A percentile compares a stretch with the other conserved stretches of the same genome.
Evolutionary conservation across 2,113 vertebrate genomes (phyloP).

Genomic region (Andinoacara biseriatus): DNA sequence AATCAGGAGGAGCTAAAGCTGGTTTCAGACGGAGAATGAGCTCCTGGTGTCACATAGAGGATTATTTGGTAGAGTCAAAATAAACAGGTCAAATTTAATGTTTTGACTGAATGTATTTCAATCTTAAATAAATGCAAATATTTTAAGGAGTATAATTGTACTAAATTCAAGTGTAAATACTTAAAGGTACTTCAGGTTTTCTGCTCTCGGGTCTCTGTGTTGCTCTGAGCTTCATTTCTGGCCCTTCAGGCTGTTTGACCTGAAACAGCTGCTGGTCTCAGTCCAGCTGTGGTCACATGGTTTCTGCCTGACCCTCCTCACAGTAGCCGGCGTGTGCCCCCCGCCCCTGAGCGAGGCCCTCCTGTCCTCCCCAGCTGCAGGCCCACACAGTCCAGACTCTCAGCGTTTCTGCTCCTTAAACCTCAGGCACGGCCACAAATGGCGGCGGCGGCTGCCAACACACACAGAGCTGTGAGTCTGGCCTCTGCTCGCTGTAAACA

Average conservation of each 20-base stretch:
- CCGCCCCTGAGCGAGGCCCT: slow-evolving; percentile 24
- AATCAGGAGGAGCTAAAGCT: neutral
- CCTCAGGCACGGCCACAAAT: slow-evolving; percentile 77
- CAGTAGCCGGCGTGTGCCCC: slow-evolving; percentile 24
- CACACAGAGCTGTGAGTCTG: slow-evolving; percentile 63
- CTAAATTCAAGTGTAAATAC: neutral
- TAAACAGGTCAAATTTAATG: no score
- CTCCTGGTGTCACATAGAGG: neutral
- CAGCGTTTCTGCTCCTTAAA: slow-evolving; percentile 54
- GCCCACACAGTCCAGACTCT: slow-evolving; percentile 59
- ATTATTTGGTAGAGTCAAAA: neutral
- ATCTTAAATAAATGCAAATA: no score
- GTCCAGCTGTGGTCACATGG: slow-evolving; percentile 11
- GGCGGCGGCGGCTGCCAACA: slow-evolving; percentile 69
- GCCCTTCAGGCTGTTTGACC: neutral
- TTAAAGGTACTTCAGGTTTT: neutral
- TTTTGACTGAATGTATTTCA: no score
- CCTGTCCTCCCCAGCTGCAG: slow-evolving; percentile 13
- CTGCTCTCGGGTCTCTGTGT: neutral
- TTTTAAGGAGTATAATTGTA: neutral
- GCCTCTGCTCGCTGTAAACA: slow-evolving; percentile 55
- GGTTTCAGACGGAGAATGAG: neutral
- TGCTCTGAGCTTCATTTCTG: neutral
- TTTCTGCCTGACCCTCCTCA: neutral
- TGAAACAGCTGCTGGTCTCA: neutral